Conservation (phyloP, 2,888 invertebrate species). For the Trileptium ribeirensis region DNA sequence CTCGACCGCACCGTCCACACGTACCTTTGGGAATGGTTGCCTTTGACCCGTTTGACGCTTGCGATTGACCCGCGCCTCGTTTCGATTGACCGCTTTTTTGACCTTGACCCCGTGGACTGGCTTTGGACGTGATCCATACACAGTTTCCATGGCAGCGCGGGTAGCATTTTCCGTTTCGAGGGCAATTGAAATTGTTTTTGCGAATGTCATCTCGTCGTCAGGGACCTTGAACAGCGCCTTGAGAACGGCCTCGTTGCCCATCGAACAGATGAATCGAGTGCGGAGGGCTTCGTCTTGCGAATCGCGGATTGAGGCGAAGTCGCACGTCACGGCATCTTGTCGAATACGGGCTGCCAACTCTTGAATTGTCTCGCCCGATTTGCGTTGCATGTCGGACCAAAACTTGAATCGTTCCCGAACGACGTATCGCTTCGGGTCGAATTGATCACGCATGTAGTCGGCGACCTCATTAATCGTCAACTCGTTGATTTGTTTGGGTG, state of each 20-base stretch:
- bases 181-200: not conserved
- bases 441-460: no score
- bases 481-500: no score
- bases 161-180: not conserved
- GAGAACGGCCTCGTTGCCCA: conserved; percentile 29
- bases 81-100: not conserved
- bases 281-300: conserved; percentile 34
- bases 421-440: not conserved
- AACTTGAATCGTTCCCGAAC: conserved; percentile 28
- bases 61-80: no score
- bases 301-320: conserved; percentile 33
- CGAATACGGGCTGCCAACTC: conserved; percentile 31
- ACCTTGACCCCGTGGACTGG: not conserved
- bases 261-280: conserved; percentile 32
- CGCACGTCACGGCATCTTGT: conserved; percentile 30
- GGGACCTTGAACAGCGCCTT: conserved; percentile 35
- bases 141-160: not conserved
- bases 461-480: no score
- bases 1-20: not conserved
- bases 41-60: not conserved
- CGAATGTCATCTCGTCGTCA: conserved; percentile 15
- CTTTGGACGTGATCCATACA: not conserved
- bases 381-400: conserved; percentile 32
- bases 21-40: not conserved
- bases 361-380: conserved; percentile 27